These are phyloP conservation scores for Dugesia japonica DNA, from an alignment of 2,888 invertebrate genomes.

Conservation along the genomic window DNA sequence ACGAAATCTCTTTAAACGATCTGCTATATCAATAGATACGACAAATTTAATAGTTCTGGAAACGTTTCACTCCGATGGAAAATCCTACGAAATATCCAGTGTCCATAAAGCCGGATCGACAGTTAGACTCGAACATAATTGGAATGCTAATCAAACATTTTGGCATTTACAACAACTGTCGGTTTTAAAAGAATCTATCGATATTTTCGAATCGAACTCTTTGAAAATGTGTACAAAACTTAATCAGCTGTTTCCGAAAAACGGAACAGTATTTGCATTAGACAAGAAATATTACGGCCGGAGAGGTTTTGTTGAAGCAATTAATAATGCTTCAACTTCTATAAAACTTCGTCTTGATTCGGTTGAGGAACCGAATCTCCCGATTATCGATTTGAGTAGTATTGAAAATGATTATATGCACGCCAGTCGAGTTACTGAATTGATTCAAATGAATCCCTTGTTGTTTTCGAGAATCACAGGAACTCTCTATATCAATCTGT, in stretches of 20 bases:
- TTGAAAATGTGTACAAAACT: neutral
- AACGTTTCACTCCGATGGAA: neutral
- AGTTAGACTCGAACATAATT: neutral
- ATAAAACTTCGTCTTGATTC: neutral
- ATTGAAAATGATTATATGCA: neutral
- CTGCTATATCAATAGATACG: neutral
- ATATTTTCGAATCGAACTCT: neutral
- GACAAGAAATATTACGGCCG: neutral
- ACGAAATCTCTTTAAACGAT: neutral
- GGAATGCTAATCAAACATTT: neutral
- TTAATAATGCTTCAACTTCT: neutral
- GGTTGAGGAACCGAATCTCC: neutral
- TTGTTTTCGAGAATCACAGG: neutral
- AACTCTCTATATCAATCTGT: neutral
- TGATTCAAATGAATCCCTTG: neutral
- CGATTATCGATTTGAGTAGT: neutral
- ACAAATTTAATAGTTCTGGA: neutral
- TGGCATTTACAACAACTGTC: conserved; percentile 13
- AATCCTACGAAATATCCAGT: neutral
- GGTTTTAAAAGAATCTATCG: neutral
- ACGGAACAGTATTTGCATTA: neutral
- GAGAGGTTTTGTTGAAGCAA: neutral
- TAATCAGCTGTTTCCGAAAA: neutral
- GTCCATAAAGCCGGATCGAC: neutral
- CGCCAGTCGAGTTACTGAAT: neutral